phyloP scores from a whole-genome alignment of 2,113 vertebrate species.

The Halcyon senegalensis region DNA sequence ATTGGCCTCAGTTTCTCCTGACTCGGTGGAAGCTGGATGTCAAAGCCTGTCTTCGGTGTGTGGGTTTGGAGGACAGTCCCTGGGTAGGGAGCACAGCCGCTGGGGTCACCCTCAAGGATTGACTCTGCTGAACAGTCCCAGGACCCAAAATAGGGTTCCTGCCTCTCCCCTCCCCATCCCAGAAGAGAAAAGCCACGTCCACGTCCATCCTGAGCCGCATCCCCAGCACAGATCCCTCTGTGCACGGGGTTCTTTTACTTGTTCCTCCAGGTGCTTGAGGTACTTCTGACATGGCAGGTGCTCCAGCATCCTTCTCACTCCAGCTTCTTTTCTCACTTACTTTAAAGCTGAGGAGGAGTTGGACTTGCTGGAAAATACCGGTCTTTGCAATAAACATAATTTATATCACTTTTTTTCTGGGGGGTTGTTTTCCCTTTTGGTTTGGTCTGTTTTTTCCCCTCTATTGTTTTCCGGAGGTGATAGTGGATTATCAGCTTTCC shows the following conservation, averaged over 20 bases:
- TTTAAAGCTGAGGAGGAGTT: neutral
- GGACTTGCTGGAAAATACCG: neutral
- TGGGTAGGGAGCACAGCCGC: neutral
- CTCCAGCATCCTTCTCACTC: neutral
- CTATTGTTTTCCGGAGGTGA: neutral
- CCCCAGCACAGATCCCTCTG: neutral
- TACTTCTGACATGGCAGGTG: neutral
- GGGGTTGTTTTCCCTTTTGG: neutral
- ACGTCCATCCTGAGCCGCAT: neutral
- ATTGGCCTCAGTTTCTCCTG: neutral
- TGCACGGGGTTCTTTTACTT: neutral
- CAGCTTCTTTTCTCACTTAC: neutral
- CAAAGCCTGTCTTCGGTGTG: neutral
- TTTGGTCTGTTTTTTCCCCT: neutral
- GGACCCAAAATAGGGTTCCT: neutral
- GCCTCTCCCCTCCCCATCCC: neutral
- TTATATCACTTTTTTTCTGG: neutral
- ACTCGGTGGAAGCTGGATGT: neutral
- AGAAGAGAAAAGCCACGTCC: neutral
- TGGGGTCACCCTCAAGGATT: neutral
- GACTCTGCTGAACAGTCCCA: neutral
- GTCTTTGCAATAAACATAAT: neutral
- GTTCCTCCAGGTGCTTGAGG: neutral
- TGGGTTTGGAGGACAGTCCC: neutral
- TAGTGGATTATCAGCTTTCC: neutral